These are phyloP conservation scores for Andrena haemorrhoa DNA, from an alignment of 2,888 invertebrate genomes.

Conservation along the genomic window DNA sequence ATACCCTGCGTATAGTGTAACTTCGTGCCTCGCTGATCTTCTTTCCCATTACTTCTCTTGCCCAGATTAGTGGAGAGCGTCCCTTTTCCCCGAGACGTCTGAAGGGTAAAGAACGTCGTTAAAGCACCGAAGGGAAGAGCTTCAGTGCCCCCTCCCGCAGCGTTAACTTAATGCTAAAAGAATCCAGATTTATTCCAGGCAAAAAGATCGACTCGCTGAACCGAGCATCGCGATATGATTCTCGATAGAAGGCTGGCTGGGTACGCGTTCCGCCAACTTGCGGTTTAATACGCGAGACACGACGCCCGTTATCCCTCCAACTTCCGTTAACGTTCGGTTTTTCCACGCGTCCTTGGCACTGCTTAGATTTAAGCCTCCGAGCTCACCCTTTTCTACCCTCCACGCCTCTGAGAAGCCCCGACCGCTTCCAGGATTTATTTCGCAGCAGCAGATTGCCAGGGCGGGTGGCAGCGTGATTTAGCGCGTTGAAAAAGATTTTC, in stretches of 20 bases:
- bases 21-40: slow-evolving; percentile 57
- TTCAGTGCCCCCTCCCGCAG: slow-evolving; percentile 36
- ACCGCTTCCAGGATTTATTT: slow-evolving; percentile 65
- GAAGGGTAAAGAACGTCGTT: slow-evolving; percentile 54
- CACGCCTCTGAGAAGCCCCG: slow-evolving; percentile 24
- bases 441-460: slow-evolving; percentile 62
- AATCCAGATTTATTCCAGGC: slow-evolving; percentile 9
- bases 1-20: slow-evolving; percentile 17
- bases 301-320: background rate
- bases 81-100: slow-evolving; percentile 54
- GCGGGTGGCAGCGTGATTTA: slow-evolving; percentile 65
- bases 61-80: slow-evolving; percentile 65
- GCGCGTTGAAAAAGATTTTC: slow-evolving; percentile 38
- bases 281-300: slow-evolving; percentile 1
- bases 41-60: slow-evolving; percentile 65
- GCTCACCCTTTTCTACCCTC: slow-evolving; percentile 19
- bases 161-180: slow-evolving; percentile 6
- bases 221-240: background rate
- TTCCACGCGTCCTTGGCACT: slow-evolving; percentile 42
- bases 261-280: background rate
- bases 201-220: background rate
- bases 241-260: background rate
- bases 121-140: slow-evolving; percentile 29
- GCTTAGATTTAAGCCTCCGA: slow-evolving; percentile 49
- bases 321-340: slow-evolving; percentile 8